A percentile compares a stretch with the other conserved stretches of the same genome.
Evolutionary conservation across 30 jellyfish, hydroid and myxozoan genomes (phyloP).

Genomic region (Clytia hemisphaerica): DNA sequence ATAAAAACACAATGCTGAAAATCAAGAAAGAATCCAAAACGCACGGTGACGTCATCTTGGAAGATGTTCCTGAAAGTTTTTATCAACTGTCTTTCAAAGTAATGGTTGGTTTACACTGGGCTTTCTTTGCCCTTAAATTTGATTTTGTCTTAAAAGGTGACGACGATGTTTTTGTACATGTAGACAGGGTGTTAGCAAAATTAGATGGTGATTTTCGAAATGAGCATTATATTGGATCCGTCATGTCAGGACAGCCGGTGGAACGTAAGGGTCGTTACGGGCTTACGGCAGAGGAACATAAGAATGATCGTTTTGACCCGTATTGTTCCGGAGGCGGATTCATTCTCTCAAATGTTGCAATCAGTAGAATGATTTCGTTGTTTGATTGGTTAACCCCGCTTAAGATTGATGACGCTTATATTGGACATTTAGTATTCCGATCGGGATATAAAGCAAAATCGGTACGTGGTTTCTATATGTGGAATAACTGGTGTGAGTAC

Average conservation of each 20-base stretch:
- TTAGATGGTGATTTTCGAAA: too few relatives aligned
- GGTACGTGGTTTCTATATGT: too few relatives aligned
- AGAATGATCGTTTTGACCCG: slow-evolving; percentile 21
- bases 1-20: slow-evolving; percentile 6
- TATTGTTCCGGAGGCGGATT: slow-evolving; percentile 57
- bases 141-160: slow-evolving; percentile 24
- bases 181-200: slow-evolving; percentile 3
- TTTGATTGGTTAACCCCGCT: slow-evolving; percentile 6
- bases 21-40: slow-evolving; percentile 7
- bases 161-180: slow-evolving; percentile 28
- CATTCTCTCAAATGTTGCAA: slow-evolving; percentile 14
- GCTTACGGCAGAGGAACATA: slow-evolving; percentile 28
- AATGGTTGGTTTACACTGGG: slow-evolving; percentile 30
- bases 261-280: slow-evolving; percentile 35
- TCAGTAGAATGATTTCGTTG: slow-evolving; percentile 16
- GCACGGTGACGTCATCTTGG: slow-evolving; percentile 16
- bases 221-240: slow-evolving; percentile 28
- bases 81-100: slow-evolving; percentile 20
- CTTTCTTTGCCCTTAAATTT: slow-evolving; percentile 7
- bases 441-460: too few relatives aligned
- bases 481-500: too few relatives aligned
- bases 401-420: slow-evolving; percentile 34
- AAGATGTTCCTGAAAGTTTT: slow-evolving; percentile 29
- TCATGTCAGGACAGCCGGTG: slow-evolving; percentile 22
- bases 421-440: slow-evolving; percentile 26